Evolutionary conservation across 2,888 invertebrate genomes (phyloP).

Genomic region (Mesodorylaimus sp.): DNA sequence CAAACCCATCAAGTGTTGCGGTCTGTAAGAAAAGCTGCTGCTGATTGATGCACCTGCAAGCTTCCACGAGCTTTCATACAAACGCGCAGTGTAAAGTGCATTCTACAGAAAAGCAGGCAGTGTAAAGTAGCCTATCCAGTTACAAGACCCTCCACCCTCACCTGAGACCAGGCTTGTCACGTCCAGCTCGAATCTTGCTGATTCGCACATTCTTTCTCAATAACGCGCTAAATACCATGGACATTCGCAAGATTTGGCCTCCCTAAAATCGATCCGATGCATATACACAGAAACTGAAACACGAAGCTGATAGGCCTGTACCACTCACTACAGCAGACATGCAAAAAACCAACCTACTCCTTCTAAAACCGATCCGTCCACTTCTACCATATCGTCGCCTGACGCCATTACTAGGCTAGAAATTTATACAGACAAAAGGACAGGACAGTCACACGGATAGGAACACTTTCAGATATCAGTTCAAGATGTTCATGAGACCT

Average conservation of each 20-base stretch:
- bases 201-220: conserved; percentile 52
- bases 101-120: neutral
- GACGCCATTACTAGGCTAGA: too few relatives aligned
- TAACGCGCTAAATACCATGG: conserved; percentile 58
- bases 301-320: neutral
- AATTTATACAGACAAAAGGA: too few relatives aligned
- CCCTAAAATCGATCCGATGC: conserved; percentile 52
- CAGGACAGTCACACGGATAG: too few relatives aligned
- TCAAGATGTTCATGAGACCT: too few relatives aligned
- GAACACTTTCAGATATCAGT: too few relatives aligned
- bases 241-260: conserved; percentile 68
- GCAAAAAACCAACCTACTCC: conserved; percentile 42
- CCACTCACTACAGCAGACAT: neutral
- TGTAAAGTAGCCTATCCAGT: neutral
- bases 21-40: conserved; percentile 20
- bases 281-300: neutral
- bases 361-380: conserved; percentile 60
- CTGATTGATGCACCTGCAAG: neutral
- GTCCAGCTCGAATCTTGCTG: conserved; percentile 56
- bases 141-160: conserved; percentile 23
- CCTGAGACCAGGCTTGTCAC: conserved; percentile 68
- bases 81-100: neutral
- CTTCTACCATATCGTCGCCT: conserved; percentile 32
- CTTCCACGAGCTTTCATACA: neutral
- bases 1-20: conserved; percentile 43